Evolutionary conservation across 2,888 invertebrate species (phyloP).

Genomic region (Cheiracanthium punctorium): DNA sequence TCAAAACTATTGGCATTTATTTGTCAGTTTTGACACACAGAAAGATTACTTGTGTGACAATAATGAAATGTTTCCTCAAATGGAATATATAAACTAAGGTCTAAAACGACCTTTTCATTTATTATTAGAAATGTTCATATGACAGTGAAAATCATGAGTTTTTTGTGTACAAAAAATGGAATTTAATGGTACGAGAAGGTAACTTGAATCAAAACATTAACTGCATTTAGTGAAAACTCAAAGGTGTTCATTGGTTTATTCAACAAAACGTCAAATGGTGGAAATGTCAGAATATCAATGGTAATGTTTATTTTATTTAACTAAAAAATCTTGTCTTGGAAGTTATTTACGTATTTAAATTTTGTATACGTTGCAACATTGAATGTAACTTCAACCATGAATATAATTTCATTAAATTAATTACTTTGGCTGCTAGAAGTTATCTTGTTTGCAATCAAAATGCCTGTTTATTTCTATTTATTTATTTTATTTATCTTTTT

Average conservation of each 20-base stretch:
- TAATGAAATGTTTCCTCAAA: background rate
- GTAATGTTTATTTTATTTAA: constrained; percentile 26
- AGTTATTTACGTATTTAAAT: background rate
- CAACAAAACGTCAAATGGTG: constrained; percentile 54
- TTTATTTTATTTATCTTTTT: too few relatives aligned
- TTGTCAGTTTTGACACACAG: background rate
- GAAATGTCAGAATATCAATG: constrained; percentile 70
- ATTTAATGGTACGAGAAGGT: background rate
- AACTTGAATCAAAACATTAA: background rate
- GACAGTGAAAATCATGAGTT: background rate
- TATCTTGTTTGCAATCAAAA: background rate
- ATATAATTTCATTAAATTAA: background rate
- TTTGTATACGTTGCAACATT: background rate
- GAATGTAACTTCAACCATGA: background rate
- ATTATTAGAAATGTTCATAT: background rate
- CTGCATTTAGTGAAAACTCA: constrained; percentile 11
- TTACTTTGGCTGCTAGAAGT: too few relatives aligned
- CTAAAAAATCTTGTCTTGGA: background rate
- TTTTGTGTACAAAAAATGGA: background rate
- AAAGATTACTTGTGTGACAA: background rate
- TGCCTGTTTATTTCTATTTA: too few relatives aligned
- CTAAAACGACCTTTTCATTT: background rate
- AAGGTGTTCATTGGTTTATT: constrained; percentile 36
- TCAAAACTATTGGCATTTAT: too few relatives aligned
- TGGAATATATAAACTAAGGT: constrained; percentile 20